A percentile compares a stretch with the other conserved stretches of the same genome.
Evolutionary conservation across 2,797 vertebrate species (phyloP).

Genomic region (Enteromius radiatus): DNA sequence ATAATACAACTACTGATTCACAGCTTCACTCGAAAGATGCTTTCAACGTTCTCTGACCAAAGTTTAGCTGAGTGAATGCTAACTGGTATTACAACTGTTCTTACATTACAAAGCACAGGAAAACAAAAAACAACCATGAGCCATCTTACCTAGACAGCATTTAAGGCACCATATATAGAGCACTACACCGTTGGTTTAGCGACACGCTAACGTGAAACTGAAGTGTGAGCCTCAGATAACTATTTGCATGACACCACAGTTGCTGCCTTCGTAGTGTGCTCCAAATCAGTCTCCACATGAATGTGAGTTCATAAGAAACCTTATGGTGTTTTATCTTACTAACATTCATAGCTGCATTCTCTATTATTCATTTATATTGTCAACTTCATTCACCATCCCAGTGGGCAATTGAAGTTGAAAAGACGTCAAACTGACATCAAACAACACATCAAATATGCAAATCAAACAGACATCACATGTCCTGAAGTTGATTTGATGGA

Average conservation of each 20-base stretch:
- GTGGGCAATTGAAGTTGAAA: too few species aligned
- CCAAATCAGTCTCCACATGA: too few species aligned
- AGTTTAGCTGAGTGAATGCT: not conserved
- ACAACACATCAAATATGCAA: too few species aligned
- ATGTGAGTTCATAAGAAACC: not conserved
- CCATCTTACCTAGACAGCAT: not conserved
- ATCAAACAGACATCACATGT: too few species aligned
- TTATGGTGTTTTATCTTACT: not conserved
- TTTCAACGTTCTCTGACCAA: slow-evolving; percentile 45
- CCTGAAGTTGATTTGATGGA: too few species aligned
- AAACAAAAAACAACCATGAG: not conserved
- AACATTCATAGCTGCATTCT: not conserved
- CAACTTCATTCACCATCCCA: not conserved
- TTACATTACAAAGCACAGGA: not conserved
- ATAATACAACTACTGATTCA: slow-evolving; percentile 60
- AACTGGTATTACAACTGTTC: not conserved
- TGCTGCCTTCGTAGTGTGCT: not conserved
- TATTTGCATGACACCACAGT: not conserved
- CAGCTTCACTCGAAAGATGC: slow-evolving; percentile 61
- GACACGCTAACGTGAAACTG: not conserved
- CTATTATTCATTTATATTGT: not conserved
- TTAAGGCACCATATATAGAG: not conserved
- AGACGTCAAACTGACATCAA: too few species aligned
- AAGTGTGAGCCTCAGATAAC: not conserved
- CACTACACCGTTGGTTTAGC: not conserved